Evolutionary conservation across 2,888 invertebrate genomes (phyloP), one percentile per base, ranked within the genome.

Genomic region (Eugnorisma glareosa): DNA sequence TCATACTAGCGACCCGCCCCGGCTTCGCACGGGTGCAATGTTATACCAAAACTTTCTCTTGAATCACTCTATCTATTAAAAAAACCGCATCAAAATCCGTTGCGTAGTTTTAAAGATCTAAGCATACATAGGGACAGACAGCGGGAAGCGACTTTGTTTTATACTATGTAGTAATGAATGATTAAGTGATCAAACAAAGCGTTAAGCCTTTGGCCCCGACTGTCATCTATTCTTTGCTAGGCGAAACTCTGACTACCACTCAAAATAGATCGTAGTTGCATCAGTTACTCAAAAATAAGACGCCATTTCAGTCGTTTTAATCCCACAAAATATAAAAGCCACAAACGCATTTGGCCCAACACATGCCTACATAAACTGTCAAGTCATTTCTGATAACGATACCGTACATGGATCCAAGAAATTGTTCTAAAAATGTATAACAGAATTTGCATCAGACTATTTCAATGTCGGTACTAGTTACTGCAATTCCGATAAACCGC

Each of bases 401-500:
- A 77, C 8, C 31, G 31, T 75, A 76, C 48, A 63, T 13, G 8
- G 28, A 57, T 73, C 51, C 57, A 70, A 73, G 66, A 77, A 84
- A 37, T 69, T 51, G 40, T 72, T 66, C 72, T 67, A 67, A 61
- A 75, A 75, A 75, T 70, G 11, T 1, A 77, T 80, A 70, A 72
- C 21, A 7, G 48, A 83, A 80, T 80, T 86, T 83, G 40, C 74
- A 83, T 81, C 35, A n/a, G 48, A 45, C 67, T n/a, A 37, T 66
- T 71, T 69, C 31, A 35, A 51, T 61, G 18, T 77, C 51, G 51
- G 71, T 85, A 82, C 67, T 79, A 75, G 68, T 67, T 43, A 59
- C 64, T 79, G 66, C 70, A 81, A 79, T 83, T 79, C 72, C 64
- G 67, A 85, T 73, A 75, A 48, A 71, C 75, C 45, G 64, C 77